phyloP scores from a whole-genome alignment of 2,113 vertebrate genomes.

The Neotragus pygmaeus region DNA sequence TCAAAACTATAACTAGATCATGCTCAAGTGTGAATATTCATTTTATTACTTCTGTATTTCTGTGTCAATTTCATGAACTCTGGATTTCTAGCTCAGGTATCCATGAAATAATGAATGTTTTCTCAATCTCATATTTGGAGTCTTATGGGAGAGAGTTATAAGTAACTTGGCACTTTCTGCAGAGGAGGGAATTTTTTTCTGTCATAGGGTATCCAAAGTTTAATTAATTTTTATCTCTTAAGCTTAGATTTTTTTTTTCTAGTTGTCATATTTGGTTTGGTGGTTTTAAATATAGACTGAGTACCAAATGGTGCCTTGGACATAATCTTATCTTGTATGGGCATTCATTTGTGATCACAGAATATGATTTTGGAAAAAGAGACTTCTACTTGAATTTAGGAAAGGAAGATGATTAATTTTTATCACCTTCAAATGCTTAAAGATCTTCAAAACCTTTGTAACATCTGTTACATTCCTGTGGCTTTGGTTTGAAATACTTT shows the following conservation, averaged over 20 bases:
- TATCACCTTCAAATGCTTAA: neutral
- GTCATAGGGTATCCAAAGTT: neutral
- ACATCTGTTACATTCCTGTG: neutral
- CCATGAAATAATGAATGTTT: neutral
- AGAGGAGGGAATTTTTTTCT: neutral
- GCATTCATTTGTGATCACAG: neutral
- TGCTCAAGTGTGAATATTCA: neutral
- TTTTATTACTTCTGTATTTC: neutral
- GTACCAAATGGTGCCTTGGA: neutral
- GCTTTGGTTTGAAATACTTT: conserved; percentile 13
- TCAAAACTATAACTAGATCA: neutral
- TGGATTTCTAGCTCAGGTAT: neutral
- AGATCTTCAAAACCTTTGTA: neutral
- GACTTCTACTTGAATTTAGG: neutral
- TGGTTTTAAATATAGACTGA: neutral
- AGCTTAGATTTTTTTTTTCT: neutral
- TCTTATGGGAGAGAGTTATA: neutral
- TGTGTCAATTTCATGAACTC: neutral
- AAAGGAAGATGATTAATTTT: neutral
- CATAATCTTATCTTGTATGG: neutral
- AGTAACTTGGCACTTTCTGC: neutral
- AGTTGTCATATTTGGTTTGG: neutral
- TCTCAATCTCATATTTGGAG: neutral
- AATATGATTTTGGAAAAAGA: neutral
- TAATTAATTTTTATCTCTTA: neutral